Conservation (phyloP, 2,113 vertebrate genomes). For the Ancistrus triradiatus region DNA sequence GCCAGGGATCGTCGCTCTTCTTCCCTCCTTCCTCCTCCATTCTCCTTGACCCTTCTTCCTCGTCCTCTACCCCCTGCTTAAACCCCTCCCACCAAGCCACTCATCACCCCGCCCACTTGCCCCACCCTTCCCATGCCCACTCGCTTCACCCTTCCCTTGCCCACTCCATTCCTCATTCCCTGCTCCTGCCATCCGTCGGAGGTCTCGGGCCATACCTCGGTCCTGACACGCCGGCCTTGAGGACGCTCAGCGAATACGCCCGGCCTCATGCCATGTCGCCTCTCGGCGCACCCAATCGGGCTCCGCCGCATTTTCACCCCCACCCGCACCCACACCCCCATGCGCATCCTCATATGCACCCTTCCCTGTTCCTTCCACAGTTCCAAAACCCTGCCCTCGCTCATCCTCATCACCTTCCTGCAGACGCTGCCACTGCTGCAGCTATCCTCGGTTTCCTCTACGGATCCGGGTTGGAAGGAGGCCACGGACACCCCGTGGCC, state of each 20-base stretch:
- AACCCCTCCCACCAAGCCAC: slow-evolving; percentile 61
- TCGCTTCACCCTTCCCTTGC: slow-evolving; percentile 65
- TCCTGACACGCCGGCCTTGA: slow-evolving; percentile 90
- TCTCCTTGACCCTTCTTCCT: slow-evolving; percentile 66
- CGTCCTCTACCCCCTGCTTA: slow-evolving; percentile 59
- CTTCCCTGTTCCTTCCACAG: slow-evolving; percentile 73
- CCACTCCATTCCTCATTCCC: slow-evolving; percentile 70
- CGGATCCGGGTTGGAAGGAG: slow-evolving; percentile 69
- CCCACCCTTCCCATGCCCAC: slow-evolving; percentile 62
- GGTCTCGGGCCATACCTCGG: slow-evolving; percentile 85
- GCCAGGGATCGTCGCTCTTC: slow-evolving; percentile 70
- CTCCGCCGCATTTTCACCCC: slow-evolving; percentile 64
- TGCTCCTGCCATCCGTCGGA: slow-evolving; percentile 80
- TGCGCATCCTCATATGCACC: slow-evolving; percentile 72
- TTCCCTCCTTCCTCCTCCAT: slow-evolving; percentile 71
- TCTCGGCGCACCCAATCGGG: slow-evolving; percentile 64
- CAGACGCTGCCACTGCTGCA: slow-evolving; percentile 72
- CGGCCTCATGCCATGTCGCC: slow-evolving; percentile 96
- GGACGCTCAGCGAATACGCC: slow-evolving; percentile 95
- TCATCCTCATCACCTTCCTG: slow-evolving; percentile 69
- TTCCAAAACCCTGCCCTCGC: slow-evolving; percentile 69
- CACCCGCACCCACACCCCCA: slow-evolving; percentile 54
- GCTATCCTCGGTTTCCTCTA: slow-evolving; percentile 75
- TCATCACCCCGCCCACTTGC: slow-evolving; percentile 61
- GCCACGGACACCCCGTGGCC: slow-evolving; percentile 61